A percentile compares a stretch with the other conserved stretches of the same genome.
Conservation (phyloP, 2,113 vertebrate genomes). For the Falco punctatus region DNA sequence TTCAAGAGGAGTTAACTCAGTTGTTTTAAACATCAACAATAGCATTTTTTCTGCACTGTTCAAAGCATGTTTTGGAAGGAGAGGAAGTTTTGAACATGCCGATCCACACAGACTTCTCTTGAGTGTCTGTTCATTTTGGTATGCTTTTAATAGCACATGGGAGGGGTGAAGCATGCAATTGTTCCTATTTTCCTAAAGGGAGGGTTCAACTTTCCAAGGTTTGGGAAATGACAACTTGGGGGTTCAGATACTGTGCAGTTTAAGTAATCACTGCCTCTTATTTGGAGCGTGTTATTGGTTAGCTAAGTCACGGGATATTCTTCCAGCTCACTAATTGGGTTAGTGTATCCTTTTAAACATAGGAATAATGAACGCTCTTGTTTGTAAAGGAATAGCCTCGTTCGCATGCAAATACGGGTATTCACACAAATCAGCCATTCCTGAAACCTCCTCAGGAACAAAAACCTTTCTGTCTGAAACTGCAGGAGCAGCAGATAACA, state of each 20-base stretch:
- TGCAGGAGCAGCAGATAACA: constrained; percentile 59
- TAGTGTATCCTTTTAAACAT: constrained; percentile 62
- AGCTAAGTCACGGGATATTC: constrained; percentile 37
- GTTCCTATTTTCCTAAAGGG: constrained; percentile 9
- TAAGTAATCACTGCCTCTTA: constrained; percentile 1
- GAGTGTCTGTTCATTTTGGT: background rate
- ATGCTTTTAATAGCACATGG: constrained; percentile 39
- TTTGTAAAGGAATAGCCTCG: constrained; percentile 57
- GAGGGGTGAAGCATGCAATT: constrained; percentile 9
- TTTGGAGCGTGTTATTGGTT: constrained; percentile 30
- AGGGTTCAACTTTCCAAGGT: constrained; percentile 44
- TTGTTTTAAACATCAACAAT: background rate
- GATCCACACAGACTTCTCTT: background rate
- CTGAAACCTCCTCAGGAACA: constrained; percentile 57
- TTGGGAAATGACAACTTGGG: constrained; percentile 25
- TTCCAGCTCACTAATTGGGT: constrained; percentile 57
- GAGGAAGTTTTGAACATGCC: background rate
- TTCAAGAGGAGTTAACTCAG: background rate
- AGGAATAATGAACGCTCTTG: constrained; percentile 55
- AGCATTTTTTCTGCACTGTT: background rate
- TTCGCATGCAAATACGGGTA: constrained; percentile 69
- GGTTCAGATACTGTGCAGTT: background rate
- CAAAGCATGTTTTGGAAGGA: constrained; percentile 41
- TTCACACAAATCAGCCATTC: constrained; percentile 66
- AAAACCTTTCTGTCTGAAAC: constrained; percentile 63